Percentiles rank a stretch among this genome's conserved stretches.
Evolutionary conservation across 2,888 invertebrate species (phyloP).

Genomic region (Macrophya alboannulata): DNA sequence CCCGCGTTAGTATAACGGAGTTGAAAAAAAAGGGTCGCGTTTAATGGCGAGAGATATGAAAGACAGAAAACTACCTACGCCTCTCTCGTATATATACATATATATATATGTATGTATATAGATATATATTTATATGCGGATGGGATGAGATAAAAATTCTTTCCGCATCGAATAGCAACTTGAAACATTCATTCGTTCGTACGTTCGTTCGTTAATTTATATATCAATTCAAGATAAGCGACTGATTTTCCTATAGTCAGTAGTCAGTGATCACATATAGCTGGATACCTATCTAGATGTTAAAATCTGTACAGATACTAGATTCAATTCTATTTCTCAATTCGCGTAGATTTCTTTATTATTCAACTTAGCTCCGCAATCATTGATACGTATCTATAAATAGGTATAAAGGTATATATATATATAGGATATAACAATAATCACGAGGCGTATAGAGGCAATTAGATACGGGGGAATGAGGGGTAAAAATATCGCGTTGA

Average conservation of each 20-base stretch:
- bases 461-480: not conserved
- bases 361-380: too few relatives aligned
- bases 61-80: not conserved
- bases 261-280: too few relatives aligned
- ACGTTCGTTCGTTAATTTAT: not conserved
- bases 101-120: not conserved
- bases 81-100: not conserved
- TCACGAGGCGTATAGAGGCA: not conserved
- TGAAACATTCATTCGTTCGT: not conserved
- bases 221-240: not conserved
- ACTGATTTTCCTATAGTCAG: not conserved
- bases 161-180: not conserved
- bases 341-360: not conserved
- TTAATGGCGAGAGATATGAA: slow-evolving; percentile 14
- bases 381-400: not conserved
- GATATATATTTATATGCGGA: not conserved
- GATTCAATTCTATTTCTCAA: too few relatives aligned
- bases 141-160: not conserved
- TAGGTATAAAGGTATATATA: not conserved
- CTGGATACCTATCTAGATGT: too few relatives aligned
- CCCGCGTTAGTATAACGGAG: slow-evolving; percentile 4
- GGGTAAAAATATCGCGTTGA: not conserved
- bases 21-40: slow-evolving; percentile 3
- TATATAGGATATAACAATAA: not conserved
- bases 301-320: too few relatives aligned